phyloP scores from a whole-genome alignment of 2,888 invertebrate species.

The Phorcus lineatus region DNA sequence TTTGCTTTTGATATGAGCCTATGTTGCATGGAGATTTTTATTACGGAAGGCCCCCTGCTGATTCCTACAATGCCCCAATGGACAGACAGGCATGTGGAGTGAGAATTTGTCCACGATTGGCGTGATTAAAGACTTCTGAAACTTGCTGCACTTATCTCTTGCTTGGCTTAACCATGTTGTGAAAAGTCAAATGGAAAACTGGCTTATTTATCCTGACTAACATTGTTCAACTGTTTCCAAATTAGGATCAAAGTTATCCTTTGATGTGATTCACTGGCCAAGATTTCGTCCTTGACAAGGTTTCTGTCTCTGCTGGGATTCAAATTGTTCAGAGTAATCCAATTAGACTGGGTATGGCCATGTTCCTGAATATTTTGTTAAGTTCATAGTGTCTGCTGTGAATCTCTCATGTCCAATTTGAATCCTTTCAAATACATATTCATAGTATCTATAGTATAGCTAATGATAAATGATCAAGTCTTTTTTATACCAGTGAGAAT shows the following conservation, averaged over 20 bases:
- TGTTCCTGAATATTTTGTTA: too few species aligned
- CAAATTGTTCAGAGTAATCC: neutral
- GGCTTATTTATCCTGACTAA: neutral
- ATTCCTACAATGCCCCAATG: neutral
- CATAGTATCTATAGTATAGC: too few species aligned
- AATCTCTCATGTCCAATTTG: too few species aligned
- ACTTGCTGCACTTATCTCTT: neutral
- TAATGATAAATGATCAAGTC: too few species aligned
- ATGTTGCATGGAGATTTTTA: neutral
- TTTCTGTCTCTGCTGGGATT: neutral
- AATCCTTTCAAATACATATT: too few species aligned
- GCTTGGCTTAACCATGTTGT: neutral
- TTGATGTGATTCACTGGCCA: neutral
- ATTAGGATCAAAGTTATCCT: neutral
- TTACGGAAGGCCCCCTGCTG: neutral
- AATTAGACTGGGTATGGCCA: too few species aligned
- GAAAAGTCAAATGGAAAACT: neutral
- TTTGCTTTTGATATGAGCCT: neutral
- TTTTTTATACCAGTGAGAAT: too few species aligned
- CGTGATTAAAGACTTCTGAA: neutral
- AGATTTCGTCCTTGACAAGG: neutral
- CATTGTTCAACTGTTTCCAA: neutral
- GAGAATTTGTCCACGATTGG: neutral
- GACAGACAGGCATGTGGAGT: neutral
- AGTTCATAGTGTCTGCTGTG: neutral